A percentile compares a stretch with the other conserved stretches of the same genome.
Evolutionary conservation across 2,888 invertebrate species (phyloP).

Genomic region (Sarcophaga carnaria): DNA sequence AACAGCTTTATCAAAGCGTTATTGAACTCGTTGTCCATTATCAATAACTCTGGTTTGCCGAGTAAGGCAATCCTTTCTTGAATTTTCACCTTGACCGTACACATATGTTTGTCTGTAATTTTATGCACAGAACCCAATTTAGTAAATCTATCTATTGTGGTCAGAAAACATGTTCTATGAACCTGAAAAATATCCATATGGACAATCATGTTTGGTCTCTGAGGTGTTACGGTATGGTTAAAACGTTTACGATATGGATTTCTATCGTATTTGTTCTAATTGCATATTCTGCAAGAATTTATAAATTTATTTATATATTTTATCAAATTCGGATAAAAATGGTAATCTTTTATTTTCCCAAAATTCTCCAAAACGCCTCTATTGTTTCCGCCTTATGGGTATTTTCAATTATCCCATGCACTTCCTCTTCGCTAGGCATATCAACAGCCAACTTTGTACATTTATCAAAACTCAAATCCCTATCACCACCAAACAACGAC

Average conservation of each 20-base stretch:
- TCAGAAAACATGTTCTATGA: constrained; percentile 54
- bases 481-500: constrained; percentile 31
- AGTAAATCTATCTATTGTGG: background rate
- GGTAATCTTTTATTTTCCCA: constrained; percentile 50
- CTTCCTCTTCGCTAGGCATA: constrained; percentile 38
- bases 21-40: constrained; percentile 66
- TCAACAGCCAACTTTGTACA: constrained; percentile 57
- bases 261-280: constrained; percentile 62
- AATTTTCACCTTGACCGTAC: too few species aligned
- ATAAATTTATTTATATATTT: constrained; percentile 55
- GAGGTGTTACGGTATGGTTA: constrained; percentile 47
- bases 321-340: constrained; percentile 58
- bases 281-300: constrained; percentile 47
- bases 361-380: constrained; percentile 62
- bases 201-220: constrained; percentile 57
- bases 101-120: too few species aligned
- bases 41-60: too few species aligned
- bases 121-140: too few species aligned
- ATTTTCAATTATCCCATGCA: constrained; percentile 37
- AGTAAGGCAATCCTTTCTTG: too few species aligned
- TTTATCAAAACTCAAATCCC: constrained; percentile 56
- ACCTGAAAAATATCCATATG: constrained; percentile 64
- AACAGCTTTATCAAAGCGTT: constrained; percentile 56
- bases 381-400: constrained; percentile 52
- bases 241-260: constrained; percentile 58